Evolutionary conservation across 2,888 invertebrate genomes (phyloP).

Genomic region (Ametastegia equiseti): DNA sequence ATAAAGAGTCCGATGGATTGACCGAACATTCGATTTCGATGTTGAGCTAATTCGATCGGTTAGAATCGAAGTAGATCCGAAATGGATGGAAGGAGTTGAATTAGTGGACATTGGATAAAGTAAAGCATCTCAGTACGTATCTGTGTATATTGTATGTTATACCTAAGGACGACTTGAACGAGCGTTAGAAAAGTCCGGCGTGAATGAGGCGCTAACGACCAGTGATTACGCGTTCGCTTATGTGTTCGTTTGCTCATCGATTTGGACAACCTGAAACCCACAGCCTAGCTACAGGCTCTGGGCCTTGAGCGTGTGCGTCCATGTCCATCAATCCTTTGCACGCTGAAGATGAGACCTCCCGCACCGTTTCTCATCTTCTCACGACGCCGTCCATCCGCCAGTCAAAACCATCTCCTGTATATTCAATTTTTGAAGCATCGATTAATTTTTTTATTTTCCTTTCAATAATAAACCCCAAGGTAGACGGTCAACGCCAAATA

Average conservation of each 20-base stretch:
- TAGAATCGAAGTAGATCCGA: neutral
- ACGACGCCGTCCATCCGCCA: conserved; percentile 49
- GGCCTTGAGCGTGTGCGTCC: conserved; percentile 63
- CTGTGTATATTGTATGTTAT: too few relatives aligned
- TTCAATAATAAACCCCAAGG: neutral
- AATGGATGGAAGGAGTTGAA: neutral
- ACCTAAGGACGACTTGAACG: neutral
- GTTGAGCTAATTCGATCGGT: neutral
- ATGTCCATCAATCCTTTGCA: conserved; percentile 71
- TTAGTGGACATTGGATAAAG: conserved; percentile 48
- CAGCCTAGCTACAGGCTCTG: neutral
- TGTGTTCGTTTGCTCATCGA: conserved; percentile 48
- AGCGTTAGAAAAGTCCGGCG: conserved; percentile 59
- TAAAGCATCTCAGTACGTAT: conserved; percentile 53
- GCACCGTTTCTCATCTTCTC: conserved; percentile 73
- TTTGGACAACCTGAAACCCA: conserved; percentile 27
- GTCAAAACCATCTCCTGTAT: conserved; percentile 39
- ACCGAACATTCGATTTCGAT: neutral
- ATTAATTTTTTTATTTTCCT: conserved; percentile 33
- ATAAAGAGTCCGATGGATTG: neutral
- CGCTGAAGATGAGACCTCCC: conserved; percentile 69
- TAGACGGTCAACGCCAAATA: conserved; percentile 14
- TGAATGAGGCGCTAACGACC: conserved; percentile 72
- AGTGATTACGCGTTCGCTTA: conserved; percentile 62
- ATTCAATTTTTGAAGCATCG: conserved; percentile 43